These are phyloP conservation scores for Drosophila athabasca DNA, from an alignment of 1,140 invertebrate genomes.

Conservation along the genomic window DNA sequence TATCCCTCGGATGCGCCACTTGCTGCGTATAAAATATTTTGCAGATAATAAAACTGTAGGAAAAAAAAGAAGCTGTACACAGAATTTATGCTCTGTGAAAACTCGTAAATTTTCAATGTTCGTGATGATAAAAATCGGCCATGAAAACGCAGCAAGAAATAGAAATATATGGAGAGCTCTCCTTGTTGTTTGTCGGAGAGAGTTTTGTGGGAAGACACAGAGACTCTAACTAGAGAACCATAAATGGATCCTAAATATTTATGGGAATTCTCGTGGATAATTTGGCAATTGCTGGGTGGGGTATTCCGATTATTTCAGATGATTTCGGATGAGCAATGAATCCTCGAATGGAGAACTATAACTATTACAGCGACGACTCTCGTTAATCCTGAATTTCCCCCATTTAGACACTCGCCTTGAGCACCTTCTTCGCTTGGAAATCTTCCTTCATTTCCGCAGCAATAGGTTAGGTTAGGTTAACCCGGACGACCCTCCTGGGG, in stretches of 20 bases:
- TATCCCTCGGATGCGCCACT: slow-evolving; percentile 29
- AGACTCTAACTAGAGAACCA: slow-evolving; percentile 6
- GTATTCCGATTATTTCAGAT: neutral
- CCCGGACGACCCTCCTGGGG: no score
- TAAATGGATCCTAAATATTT: slow-evolving; percentile 42
- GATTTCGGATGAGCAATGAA: neutral
- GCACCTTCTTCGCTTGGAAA: neutral
- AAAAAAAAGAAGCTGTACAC: slow-evolving; percentile 29
- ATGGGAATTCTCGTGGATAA: slow-evolving; percentile 14
- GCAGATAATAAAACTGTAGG: slow-evolving; percentile 65
- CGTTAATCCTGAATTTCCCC: neutral
- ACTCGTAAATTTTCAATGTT: slow-evolving; percentile 69
- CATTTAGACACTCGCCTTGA: neutral
- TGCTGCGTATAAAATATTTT: slow-evolving; percentile 55
- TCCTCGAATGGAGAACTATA: neutral
- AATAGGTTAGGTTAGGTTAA: no score
- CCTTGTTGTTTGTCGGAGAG: slow-evolving; percentile 17
- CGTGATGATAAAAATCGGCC: slow-evolving; percentile 58
- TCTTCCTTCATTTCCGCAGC: slow-evolving; percentile 26
- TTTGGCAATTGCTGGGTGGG: slow-evolving; percentile 36
- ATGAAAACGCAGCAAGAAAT: slow-evolving; percentile 48
- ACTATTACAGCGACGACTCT: neutral
- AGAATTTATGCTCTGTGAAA: slow-evolving; percentile 57
- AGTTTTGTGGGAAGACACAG: slow-evolving; percentile 21
- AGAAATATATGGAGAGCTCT: slow-evolving; percentile 26